These are phyloP conservation scores for Sarcophaga peregrina DNA, from an alignment of 1,140 invertebrate genomes.

Conservation along the genomic window DNA sequence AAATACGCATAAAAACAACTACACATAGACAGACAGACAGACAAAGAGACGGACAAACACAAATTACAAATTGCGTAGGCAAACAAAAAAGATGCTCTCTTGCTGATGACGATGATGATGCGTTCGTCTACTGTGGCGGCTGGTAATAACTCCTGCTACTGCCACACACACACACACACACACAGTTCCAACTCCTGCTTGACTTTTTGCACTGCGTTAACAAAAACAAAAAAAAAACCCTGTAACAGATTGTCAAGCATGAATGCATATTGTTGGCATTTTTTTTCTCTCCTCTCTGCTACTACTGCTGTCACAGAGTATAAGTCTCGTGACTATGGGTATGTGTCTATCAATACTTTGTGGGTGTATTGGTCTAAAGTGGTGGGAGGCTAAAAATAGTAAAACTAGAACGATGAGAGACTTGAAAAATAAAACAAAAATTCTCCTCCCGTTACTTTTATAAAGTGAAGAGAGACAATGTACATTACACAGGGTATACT, in stretches of 20 bases:
- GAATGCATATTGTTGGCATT: slow-evolving; percentile 21
- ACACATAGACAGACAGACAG: not conserved
- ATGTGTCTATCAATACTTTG: not conserved
- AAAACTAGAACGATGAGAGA: not conserved
- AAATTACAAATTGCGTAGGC: slow-evolving; percentile 35
- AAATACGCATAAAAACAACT: too few species aligned
- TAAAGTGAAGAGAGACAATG: not conserved
- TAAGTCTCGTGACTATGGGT: too few species aligned
- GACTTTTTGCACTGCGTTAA: too few species aligned
- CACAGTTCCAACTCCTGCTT: too few species aligned
- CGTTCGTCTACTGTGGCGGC: not conserved
- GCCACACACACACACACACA: not conserved
- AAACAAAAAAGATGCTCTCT: not conserved
- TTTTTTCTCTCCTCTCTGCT: not conserved
- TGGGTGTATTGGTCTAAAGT: not conserved
- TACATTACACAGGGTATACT: not conserved
- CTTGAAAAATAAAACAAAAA: not conserved
- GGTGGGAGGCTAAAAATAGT: not conserved
- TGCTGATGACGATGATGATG: not conserved
- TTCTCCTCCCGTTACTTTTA: not conserved
- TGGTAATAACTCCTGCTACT: not conserved
- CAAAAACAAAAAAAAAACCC: not conserved
- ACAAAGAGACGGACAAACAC: not conserved
- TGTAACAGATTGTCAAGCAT: slow-evolving; percentile 39
- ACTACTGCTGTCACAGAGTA: not conserved